Percentiles rank a stretch among this genome's conserved stretches.
Evolutionary conservation across 2,797 vertebrate species (phyloP).

Genomic region (Gymnocypris eckloni): DNA sequence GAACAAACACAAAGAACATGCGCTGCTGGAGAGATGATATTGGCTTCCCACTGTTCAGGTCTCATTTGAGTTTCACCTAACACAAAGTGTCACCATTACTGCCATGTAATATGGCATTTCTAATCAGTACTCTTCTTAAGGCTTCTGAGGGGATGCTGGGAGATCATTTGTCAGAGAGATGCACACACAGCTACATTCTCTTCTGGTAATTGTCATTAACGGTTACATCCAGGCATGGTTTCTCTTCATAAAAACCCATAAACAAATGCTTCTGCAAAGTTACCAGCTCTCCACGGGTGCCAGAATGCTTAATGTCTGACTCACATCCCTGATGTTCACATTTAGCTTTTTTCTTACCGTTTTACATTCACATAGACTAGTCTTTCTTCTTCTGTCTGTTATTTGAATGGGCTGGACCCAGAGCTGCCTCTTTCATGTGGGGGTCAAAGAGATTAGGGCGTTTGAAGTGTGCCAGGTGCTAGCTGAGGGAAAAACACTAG

Average conservation of each 20-base stretch:
- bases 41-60: constrained; percentile 49
- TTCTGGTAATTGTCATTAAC: constrained; percentile 54
- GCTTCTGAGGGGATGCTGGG: constrained; percentile 26
- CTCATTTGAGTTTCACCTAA: constrained; percentile 54
- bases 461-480: constrained; percentile 52
- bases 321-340: constrained; percentile 19
- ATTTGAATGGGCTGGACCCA: constrained; percentile 35
- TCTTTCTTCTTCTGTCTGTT: constrained; percentile 20
- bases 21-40: constrained; percentile 48
- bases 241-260: constrained; percentile 36
- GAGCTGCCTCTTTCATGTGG: constrained; percentile 52
- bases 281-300: background rate
- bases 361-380: constrained; percentile 1
- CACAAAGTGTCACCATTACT: constrained; percentile 42
- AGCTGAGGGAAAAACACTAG: constrained; percentile 39
- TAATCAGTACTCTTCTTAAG: constrained; percentile 56
- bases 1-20: constrained; percentile 45
- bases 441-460: constrained; percentile 49
- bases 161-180: constrained; percentile 44
- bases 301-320: constrained; percentile 19
- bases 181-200: constrained; percentile 31
- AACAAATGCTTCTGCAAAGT: constrained; percentile 31
- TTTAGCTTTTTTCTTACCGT: constrained; percentile 17
- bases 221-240: constrained; percentile 36
- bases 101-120: constrained; percentile 34